Evolutionary conservation across 64 coral and sea anemone species (phyloP), one percentile per base, ranked within the genome.

Genomic region (Porites lutea): DNA sequence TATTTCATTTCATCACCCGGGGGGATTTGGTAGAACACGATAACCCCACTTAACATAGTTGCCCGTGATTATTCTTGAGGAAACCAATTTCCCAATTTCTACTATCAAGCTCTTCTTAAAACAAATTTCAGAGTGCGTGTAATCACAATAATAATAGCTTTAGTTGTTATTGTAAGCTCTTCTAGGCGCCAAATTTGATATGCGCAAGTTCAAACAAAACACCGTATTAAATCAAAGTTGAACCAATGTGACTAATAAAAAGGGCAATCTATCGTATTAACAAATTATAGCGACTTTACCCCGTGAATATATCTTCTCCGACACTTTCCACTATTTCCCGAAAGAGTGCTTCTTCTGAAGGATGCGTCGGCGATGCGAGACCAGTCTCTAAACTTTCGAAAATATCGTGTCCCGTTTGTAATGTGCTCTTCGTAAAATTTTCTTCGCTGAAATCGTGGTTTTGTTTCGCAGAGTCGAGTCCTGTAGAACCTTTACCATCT

Each of bases 291-390:
- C 45, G 13, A 65, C 13, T 52, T 95, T 95, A 98, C 96, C 96
- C 96, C 59, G 96, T 93, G 16, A 98, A 93, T 18, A 98, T 55
- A 46, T 98, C 96, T 59, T 98, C 96, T 74, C 92, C 96, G 13
- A 98, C 93, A 43, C 90, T 98, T 70, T 95, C 93, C 11, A 95
- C 83, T 13, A 98, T 91, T 73, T 93, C 90, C 44, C 82, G 77
- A 71, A 98, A 93, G 14, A 95, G 11, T 5, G 79, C 90, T 48
- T 99, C 97, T 86, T 99, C 97, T 6, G 68, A 76, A 8, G 70
- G 70, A 2, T 83, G 79, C 79, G 48, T 90, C 27, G 94, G 79
- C 4, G 91, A 82, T 48, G 57, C 72, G 9, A 71, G 76, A 6
- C 75, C 91, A 10, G 91, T 52, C 11, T 66, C 75, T 3, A 53